Percentiles rank a stretch among this genome's conserved stretches.
Conservation (phyloP, 2,888 invertebrate species). For the Melanchra persicariae region DNA sequence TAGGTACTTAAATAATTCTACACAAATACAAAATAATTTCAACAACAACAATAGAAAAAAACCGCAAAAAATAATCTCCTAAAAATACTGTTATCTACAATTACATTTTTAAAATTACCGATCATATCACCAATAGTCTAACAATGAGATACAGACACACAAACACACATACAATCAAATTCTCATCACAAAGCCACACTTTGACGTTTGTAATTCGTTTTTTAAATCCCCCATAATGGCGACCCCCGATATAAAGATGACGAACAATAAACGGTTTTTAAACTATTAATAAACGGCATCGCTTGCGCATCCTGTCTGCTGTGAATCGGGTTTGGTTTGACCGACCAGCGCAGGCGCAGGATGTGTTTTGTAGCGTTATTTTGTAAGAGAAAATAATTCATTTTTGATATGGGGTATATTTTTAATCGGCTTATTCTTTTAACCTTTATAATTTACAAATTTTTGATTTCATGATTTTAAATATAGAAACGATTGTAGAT, state of each 20-base stretch:
- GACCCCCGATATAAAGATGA: conserved; percentile 63
- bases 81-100: conserved; percentile 49
- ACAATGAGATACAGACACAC: conserved; percentile 22
- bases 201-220: conserved; percentile 47
- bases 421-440: neutral
- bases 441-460: too few relatives aligned
- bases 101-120: conserved; percentile 49
- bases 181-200: conserved; percentile 61
- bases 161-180: conserved; percentile 45
- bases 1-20: neutral
- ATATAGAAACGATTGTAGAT: neutral
- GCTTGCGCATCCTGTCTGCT: conserved; percentile 58
- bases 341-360: conserved; percentile 48
- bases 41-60: conserved; percentile 12
- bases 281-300: conserved; percentile 58
- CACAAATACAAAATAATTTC: conserved; percentile 29
- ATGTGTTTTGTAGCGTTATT: conserved; percentile 31
- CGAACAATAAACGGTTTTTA: conserved; percentile 66
- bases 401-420: neutral
- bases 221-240: conserved; percentile 56
- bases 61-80: conserved; percentile 17
- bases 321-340: conserved; percentile 5
- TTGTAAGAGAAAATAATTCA: neutral
- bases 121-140: conserved; percentile 49
- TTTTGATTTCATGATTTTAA: neutral